A percentile compares a stretch with the other conserved stretches of the same genome.
These are phyloP conservation scores for Peromyscus eremicus DNA, from an alignment of 2,797 vertebrate species.

Conservation along the genomic window DNA sequence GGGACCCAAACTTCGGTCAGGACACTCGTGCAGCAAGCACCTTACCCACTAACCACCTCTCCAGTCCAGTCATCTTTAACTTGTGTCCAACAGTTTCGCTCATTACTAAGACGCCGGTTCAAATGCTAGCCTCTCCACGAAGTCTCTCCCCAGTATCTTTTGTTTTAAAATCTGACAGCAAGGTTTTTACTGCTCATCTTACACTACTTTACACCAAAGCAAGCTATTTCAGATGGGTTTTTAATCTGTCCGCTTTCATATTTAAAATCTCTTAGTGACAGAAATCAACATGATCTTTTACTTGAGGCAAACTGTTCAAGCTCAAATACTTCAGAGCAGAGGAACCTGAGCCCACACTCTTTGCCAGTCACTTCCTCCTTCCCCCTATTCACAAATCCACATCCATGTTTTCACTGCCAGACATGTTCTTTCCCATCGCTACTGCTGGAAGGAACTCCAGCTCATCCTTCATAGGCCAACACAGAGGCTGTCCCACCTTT, in stretches of 20 bases:
- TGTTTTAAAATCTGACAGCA: conserved; percentile 14
- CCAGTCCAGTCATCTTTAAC: not conserved
- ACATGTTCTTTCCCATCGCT: not conserved
- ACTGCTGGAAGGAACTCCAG: not conserved
- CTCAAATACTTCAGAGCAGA: not conserved
- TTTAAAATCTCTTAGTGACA: not conserved
- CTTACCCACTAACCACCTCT: not conserved
- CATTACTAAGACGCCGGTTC: not conserved
- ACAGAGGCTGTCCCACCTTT: not conserved
- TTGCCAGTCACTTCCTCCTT: not conserved
- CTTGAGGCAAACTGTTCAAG: not conserved
- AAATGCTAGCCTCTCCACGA: not conserved
- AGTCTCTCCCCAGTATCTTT: not conserved
- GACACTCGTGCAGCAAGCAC: not conserved
- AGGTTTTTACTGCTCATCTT: not conserved
- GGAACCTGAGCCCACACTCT: not conserved
- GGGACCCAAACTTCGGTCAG: not conserved
- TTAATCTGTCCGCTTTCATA: not conserved
- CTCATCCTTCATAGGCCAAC: not conserved
- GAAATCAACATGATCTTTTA: not conserved
- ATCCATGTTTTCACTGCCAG: not conserved
- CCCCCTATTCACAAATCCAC: too few species aligned
- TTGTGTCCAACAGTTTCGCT: not conserved
- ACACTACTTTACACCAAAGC: not conserved
- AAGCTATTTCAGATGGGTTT: not conserved